Conservation (phyloP, 2,797 vertebrate species). For the Yasuhikotakia modesta region DNA sequence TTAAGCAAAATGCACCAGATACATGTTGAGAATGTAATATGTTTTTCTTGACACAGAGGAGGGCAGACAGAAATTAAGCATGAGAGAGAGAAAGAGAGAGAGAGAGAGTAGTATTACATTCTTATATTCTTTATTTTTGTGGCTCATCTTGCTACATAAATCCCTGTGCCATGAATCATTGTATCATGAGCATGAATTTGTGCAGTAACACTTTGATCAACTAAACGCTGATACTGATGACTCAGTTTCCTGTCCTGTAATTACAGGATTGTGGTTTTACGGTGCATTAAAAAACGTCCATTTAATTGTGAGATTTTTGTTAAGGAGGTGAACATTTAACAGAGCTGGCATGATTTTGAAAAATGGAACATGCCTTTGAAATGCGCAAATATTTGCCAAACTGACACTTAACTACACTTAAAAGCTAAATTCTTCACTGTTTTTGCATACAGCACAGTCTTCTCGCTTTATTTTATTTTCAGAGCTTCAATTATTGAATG, state of each 20-base stretch:
- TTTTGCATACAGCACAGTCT: too few relatives aligned
- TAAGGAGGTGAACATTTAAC: not conserved
- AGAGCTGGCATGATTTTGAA: not conserved
- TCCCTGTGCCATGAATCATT: not conserved
- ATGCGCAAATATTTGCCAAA: not conserved
- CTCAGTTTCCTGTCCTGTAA: not conserved
- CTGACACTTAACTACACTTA: not conserved
- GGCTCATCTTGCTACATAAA: not conserved
- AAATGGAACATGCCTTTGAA: not conserved
- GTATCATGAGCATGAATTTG: not conserved
- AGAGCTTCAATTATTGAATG: too few relatives aligned
- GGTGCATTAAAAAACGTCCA: not conserved
- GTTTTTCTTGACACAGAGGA: not conserved
- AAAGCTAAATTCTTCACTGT: not conserved
- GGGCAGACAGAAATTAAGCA: not conserved
- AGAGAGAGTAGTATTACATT: not conserved
- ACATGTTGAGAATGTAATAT: not conserved
- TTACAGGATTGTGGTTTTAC: too few relatives aligned
- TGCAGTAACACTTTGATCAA: not conserved
- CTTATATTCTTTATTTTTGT: not conserved
- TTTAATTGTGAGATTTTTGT: not conserved
- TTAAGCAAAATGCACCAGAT: not conserved
- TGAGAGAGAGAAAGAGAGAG: not conserved
- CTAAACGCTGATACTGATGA: not conserved
- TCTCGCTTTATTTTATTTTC: not conserved